Percentiles rank a stretch among this genome's conserved stretches.
phyloP scores from a whole-genome alignment of 1,140 invertebrate species.

The Drosophila fuyamai region DNA sequence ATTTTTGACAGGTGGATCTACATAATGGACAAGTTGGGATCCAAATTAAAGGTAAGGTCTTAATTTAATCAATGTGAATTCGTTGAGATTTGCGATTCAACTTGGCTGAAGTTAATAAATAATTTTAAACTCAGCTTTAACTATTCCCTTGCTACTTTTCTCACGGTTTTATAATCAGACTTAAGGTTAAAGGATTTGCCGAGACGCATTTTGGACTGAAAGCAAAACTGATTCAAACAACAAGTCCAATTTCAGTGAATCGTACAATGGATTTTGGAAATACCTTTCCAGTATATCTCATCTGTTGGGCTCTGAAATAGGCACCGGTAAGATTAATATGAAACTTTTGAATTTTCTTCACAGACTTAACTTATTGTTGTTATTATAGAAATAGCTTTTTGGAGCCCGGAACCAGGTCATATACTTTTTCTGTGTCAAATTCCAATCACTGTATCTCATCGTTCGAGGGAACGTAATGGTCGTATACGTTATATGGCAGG shows the following conservation, averaged over 20 bases:
- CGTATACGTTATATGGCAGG: constrained; percentile 89
- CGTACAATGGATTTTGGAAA: constrained; percentile 66
- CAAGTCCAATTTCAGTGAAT: constrained; percentile 22
- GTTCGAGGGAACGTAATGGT: constrained; percentile 89
- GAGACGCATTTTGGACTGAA: constrained; percentile 65
- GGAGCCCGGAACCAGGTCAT: constrained; percentile 85
- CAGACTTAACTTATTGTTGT: neutral
- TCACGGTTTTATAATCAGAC: constrained; percentile 37
- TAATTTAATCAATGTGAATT: neutral
- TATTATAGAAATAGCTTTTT: constrained; percentile 38
- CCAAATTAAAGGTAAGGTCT: constrained; percentile 79
- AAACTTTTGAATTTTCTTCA: neutral
- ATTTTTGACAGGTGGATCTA: constrained; percentile 83
- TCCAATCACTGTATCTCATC: constrained; percentile 88
- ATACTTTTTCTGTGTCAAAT: constrained; percentile 86
- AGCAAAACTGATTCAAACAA: constrained; percentile 26
- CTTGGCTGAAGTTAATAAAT: neutral
- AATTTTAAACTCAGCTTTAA: neutral
- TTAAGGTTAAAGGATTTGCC: constrained; percentile 68
- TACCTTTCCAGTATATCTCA: constrained; percentile 68
- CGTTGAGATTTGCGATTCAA: neutral
- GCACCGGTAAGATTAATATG: constrained; percentile 25
- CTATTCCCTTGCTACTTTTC: neutral
- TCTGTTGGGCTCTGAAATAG: constrained; percentile 44
- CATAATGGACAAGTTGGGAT: constrained; percentile 84